Evolutionary conservation across 1,140 invertebrate species (phyloP), one percentile per base, ranked within the genome.

Genomic region (Heterodera carotae): DNA sequence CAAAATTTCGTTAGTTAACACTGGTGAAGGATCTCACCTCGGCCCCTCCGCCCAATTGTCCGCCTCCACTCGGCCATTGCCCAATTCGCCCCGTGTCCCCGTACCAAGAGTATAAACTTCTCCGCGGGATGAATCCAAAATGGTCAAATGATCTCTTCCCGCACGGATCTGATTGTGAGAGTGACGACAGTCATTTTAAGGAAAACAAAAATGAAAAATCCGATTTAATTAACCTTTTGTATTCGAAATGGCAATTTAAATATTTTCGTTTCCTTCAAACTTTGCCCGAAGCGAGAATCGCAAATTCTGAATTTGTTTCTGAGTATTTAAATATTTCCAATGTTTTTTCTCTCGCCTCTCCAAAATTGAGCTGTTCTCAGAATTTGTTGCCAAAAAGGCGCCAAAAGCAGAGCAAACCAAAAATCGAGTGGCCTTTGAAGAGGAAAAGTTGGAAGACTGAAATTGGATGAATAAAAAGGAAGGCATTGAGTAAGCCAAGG

Each of bases 341-440:
- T 18, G n/a, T n/a, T 18, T 53, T 73, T n/a, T 31, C 33, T 62
- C 64, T 59, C 39, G 25, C 64, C 59, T 59, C 59, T 36, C 33
- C 72, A 74, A 33, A 59, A 64, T 34, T 25, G 39, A 31, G 27
- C 72, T 8, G 27, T 62, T 15, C 56, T n/a, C 48, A 64, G 12
- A 56, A 62, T 74, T 74, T 36, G 36, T 56, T 29, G 22, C 56
- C 36, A 74, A 34, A 62, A 74, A 74, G 15, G 72, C 72, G 36
- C 72, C 72, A 74, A 74, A 74, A 18, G 72, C n/a, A 62, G 72
- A 66, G 64, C 72, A 74, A 31, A 56, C 56, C 59, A 74, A 71
- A 33, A 71, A 71, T 8, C 69, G 39, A n/a, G 5, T 53, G 69
- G 59, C n/a, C n/a, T 43, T 43, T 31, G 27, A 15, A 31, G 31